Conservation (phyloP, 2,797 vertebrate species). For the Bradypodion ventrale region DNA sequence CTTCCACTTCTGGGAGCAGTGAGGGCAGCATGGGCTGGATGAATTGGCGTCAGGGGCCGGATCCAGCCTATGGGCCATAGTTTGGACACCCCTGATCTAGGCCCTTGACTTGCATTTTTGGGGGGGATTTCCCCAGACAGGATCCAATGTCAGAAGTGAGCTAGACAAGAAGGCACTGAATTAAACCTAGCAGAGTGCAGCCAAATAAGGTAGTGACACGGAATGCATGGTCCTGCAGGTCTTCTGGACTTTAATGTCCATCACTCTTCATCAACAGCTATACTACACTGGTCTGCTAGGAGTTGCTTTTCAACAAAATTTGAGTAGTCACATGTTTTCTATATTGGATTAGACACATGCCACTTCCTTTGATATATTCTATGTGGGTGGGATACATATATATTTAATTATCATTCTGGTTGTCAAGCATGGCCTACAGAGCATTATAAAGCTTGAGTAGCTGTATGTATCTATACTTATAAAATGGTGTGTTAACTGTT, state of each 20-base stretch:
- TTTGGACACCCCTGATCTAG: too few species aligned
- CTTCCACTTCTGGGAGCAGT: too few species aligned
- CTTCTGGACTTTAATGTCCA: not conserved
- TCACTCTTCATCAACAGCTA: not conserved
- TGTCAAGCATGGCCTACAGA: too few species aligned
- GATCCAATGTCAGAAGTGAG: not conserved
- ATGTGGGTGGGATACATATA: not conserved
- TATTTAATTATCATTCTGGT: too few species aligned
- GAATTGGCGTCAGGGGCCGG: too few species aligned
- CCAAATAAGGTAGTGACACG: not conserved
- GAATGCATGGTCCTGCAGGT: too few species aligned
- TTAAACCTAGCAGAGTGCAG: not conserved
- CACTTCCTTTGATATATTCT: not conserved
- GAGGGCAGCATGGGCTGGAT: too few species aligned
- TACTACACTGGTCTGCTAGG: not conserved
- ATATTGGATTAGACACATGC: not conserved
- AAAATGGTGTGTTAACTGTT: too few species aligned
- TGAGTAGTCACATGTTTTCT: not conserved
- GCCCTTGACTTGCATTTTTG: too few species aligned
- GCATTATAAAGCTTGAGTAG: not conserved
- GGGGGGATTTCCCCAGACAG: not conserved
- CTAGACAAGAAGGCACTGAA: not conserved
- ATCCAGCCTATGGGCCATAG: too few species aligned
- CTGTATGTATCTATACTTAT: too few species aligned
- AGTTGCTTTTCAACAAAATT: not conserved